Evolutionary conservation across 2,113 vertebrate species (phyloP), one percentile per base, ranked within the genome.

Genomic region (Urocolius indicus): DNA sequence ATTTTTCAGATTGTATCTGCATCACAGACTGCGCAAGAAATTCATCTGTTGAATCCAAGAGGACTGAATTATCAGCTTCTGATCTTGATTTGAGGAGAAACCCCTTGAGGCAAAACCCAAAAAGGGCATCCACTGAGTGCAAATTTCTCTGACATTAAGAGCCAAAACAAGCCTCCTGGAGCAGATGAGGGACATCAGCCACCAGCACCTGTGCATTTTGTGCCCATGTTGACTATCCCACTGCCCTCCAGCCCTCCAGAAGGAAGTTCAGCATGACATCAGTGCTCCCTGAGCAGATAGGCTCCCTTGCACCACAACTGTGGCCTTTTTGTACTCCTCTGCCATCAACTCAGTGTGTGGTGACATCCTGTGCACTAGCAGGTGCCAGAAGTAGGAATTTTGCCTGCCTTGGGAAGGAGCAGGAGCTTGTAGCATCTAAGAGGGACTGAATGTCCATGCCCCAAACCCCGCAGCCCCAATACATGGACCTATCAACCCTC

Each of bases 281-380:
- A 52, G 54, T 10, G 11, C 11, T 62, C 34, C 30, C 26, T 48
- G 26, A 73, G 41, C 20, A 32, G 4, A 20, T 41, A 65, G 38
- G 6, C 10, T 7, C 29, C 7, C 27, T 84, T 30, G 17, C 17
- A 30, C 22, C 27, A 54, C 7, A 11, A 11, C 12, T 7, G 13
- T 17, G 24, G 15, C 22, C 11, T 16, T 59, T 48, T 22, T 6
- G 22, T 24, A 32, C 30, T 54, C 19, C 17, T 5, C 5, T 61
- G 26, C 20, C 17, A 12, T 16, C 0, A 1, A 6, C 19, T 54
- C 22, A 4, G 0, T 29, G 24, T 36, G 30, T 2, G 1, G 13
- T 0, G 0, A 55, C 19, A 29, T 55, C 48, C 18, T n/a, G 22
- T 75, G 30, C 22, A 57, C 9, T 0, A 0, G 8, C 17, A 54